Evolutionary conservation across 2,888 invertebrate genomes (phyloP), one percentile per base, ranked within the genome.

Genomic region (Aspidiotus destructor): DNA sequence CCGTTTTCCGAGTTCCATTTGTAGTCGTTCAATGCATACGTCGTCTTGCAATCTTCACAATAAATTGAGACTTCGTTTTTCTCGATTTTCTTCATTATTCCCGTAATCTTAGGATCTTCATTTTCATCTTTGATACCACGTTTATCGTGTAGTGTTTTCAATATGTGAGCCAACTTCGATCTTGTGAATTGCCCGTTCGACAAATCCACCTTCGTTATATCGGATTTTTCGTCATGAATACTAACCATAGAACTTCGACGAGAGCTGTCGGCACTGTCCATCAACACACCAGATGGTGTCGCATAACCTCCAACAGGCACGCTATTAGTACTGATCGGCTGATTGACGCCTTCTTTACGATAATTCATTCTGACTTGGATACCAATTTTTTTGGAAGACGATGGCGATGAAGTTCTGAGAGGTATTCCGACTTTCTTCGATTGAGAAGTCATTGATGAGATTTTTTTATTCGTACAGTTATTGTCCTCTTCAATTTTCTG

Each of bases 351-450:
- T 41, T 60, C 71, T 60, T 72, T 72, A 41, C 70, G 69, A 52
- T 72, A 72, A 61, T 72, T 70, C 71, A 72, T 71, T 13, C 72
- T 67, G 13, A 72, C 72, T 70, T 71, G 72, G 28, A 72, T 72
- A 17, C 72, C 72, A 52, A 71, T 71, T 63, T 70, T 71, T 69
- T 72, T 72, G 65, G 52, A 60, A 6, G 28, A 8, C 57, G 65
- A 42, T 8, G 28, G 13, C 13, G 65, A 57, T n/a, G 57, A 41
- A 13, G 67, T 17, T 1, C 42, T 8, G 9, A 58, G 13, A 10
- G 65, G 65, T 28, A 65, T n/a, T 9, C 42, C 7, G 3, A 57
- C 65, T 44, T 65, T 65, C 16, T 44, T 65, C 42, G 65, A 57
- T 16, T 55, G 42, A 8, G 41, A n/a, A 6, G 16, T 58, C 10